These are phyloP conservation scores for Eulemur coronatus DNA, from an alignment of 2,797 vertebrate species.

Conservation along the genomic window DNA sequence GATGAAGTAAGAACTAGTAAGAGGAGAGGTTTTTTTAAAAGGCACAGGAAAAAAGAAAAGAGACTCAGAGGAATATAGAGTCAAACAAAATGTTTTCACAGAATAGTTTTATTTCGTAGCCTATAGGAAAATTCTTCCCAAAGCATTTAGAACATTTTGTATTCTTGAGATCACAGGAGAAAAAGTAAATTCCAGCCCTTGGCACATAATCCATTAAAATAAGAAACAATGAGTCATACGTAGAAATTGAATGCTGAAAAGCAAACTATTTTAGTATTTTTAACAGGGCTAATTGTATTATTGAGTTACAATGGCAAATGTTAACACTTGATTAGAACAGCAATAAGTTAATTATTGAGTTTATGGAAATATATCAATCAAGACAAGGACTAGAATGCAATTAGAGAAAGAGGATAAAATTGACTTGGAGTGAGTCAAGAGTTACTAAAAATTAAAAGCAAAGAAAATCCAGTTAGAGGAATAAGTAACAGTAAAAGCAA, in stretches of 20 bases:
- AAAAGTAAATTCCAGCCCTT: neutral
- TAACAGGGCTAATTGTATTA: constrained; percentile 40
- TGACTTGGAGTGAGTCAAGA: constrained; percentile 42
- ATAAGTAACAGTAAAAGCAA: constrained; percentile 8
- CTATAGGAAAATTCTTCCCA: neutral
- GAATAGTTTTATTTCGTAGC: neutral
- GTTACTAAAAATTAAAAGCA: constrained; percentile 51
- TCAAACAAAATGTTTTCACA: neutral
- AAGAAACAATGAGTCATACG: neutral
- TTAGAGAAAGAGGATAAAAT: constrained; percentile 53
- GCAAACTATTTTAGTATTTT: constrained; percentile 43
- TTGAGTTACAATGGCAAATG: constrained; percentile 31
- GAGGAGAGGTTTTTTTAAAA: neutral
- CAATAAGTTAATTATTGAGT: constrained; percentile 60
- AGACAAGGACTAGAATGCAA: constrained; percentile 33
- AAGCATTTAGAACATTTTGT: neutral
- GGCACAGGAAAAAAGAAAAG: neutral
- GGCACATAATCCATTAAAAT: neutral
- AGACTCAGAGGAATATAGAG: neutral
- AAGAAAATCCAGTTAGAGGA: constrained; percentile 47
- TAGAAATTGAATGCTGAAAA: constrained; percentile 7
- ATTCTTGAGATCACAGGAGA: neutral
- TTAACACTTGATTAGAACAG: constrained; percentile 55
- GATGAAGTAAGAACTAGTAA: neutral
- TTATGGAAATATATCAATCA: constrained; percentile 56